Conservation (phyloP, 2,113 vertebrate genomes). For the Bubo blakistoni region DNA sequence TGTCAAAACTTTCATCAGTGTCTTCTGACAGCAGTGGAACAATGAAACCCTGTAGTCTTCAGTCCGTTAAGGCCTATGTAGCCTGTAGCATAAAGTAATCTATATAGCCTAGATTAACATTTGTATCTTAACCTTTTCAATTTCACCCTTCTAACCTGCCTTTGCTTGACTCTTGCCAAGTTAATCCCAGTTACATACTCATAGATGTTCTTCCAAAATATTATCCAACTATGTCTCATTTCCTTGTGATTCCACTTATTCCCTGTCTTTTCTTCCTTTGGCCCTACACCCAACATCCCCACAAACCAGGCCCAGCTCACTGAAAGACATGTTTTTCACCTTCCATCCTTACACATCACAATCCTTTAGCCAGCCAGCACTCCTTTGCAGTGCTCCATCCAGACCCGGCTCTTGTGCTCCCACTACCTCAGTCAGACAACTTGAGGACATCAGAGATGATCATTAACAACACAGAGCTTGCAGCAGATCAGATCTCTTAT, state of each 20-base stretch:
- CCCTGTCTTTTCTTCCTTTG: background rate
- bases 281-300: background rate
- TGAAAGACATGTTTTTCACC: fast-evolving
- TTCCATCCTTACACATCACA: background rate
- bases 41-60: background rate
- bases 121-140: background rate
- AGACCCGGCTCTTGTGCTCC: background rate
- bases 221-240: background rate
- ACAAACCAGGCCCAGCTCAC: background rate
- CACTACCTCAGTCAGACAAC: background rate
- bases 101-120: background rate
- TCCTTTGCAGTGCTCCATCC: background rate
- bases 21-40: background rate
- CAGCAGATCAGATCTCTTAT: background rate
- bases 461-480: background rate
- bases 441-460: background rate
- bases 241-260: background rate
- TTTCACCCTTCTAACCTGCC: background rate
- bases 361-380: background rate
- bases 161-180: background rate
- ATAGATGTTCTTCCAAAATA: background rate
- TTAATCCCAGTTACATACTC: background rate
- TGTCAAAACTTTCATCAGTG: background rate
- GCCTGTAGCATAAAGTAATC: background rate
- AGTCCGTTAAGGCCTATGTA: background rate